Percentiles rank a stretch among this genome's conserved stretches.
These are phyloP conservation scores for Drosophila parvula DNA, from an alignment of 1,140 invertebrate genomes.

Conservation along the genomic window DNA sequence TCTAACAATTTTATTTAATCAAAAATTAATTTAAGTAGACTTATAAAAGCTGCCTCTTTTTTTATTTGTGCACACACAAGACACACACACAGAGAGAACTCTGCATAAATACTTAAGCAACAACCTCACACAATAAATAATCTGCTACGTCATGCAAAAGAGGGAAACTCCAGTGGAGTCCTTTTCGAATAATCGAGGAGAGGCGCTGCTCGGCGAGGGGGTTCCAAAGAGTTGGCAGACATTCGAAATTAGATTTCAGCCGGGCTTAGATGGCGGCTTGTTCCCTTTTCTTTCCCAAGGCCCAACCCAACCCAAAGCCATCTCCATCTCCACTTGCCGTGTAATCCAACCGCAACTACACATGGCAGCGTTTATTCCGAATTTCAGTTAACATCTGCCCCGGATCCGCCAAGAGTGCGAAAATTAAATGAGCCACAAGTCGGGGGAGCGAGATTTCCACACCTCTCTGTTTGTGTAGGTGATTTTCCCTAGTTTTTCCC, in stretches of 20 bases:
- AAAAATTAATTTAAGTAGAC: no score
- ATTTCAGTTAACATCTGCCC: conserved; percentile 33
- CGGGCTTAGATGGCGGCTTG: conserved; percentile 36
- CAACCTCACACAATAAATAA: conserved; percentile 81
- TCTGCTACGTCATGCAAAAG: conserved; percentile 71
- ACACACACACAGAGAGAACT: conserved; percentile 21
- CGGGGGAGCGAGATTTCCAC: conserved; percentile 26
- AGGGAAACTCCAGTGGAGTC: conserved; percentile 40
- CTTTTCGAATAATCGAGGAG: conserved; percentile 17
- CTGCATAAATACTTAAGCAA: conserved; percentile 59
- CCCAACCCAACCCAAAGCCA: not conserved
- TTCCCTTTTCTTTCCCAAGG: not conserved
- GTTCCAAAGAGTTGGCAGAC: conserved; percentile 49
- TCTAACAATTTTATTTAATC: not conserved
- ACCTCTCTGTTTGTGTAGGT: conserved; percentile 71
- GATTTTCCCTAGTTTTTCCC: conserved; percentile 37
- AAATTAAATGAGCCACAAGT: conserved; percentile 80
- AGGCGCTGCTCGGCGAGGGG: not conserved
- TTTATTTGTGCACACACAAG: conserved; percentile 17
- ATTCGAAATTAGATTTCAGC: conserved; percentile 65
- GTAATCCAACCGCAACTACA: conserved; percentile 51
- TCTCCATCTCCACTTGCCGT: not conserved
- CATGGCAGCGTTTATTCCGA: conserved; percentile 47
- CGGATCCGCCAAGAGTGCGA: conserved; percentile 65
- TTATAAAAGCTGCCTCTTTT: no score